A percentile compares a stretch with the other conserved stretches of the same genome.
These are phyloP conservation scores for Catharus bicknelli DNA, from an alignment of 2,113 vertebrate species.

Conservation along the genomic window DNA sequence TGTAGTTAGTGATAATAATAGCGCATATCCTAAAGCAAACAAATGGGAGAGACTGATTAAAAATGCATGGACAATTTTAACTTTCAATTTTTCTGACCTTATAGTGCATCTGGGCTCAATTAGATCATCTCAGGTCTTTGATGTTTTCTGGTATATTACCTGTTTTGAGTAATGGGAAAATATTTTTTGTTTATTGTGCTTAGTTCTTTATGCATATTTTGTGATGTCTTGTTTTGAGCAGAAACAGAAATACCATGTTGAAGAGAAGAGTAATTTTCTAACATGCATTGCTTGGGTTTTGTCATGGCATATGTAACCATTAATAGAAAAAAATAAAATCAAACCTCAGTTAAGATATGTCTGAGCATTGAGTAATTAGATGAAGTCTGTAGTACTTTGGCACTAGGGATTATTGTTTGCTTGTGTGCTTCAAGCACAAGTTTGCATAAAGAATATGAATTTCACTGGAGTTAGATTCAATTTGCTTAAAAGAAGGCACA, in stretches of 20 bases:
- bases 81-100: not conserved
- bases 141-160: not conserved
- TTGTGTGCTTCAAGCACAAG: not conserved
- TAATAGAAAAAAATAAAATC: not conserved
- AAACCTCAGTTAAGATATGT: not conserved
- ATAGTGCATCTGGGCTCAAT: not conserved
- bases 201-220: not conserved
- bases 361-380: constrained; percentile 27
- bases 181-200: not conserved
- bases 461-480: not conserved
- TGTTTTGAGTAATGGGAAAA: not conserved
- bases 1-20: not conserved
- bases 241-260: not conserved
- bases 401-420: constrained; percentile 4
- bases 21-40: not conserved
- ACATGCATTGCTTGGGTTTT: not conserved
- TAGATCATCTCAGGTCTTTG: not conserved
- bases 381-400: not conserved
- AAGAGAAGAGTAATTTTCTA: not conserved
- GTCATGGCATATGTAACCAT: not conserved
- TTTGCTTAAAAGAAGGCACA: not conserved
- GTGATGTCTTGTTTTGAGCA: not conserved
- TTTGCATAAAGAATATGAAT: not conserved
- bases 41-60: not conserved
- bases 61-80: not conserved